Base-by-base conservation (phyloP, 2,888 invertebrate genomes). In the Volucella inanis region DNA sequence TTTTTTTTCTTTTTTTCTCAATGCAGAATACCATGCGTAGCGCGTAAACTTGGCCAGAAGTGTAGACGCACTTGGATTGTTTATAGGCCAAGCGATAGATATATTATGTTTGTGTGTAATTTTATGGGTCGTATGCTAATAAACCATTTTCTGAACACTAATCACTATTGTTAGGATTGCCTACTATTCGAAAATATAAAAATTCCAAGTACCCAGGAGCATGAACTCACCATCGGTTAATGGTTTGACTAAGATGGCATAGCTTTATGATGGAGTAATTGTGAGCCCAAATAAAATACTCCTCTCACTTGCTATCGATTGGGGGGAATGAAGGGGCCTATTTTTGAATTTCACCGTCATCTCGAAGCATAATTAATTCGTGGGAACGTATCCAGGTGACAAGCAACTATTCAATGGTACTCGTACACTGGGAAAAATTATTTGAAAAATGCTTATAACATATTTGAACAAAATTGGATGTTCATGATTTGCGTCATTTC, bases 51-150 rank as follows among this genome's bases (percentile, higher is more conserved):
- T 70, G 62, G 11, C 14, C 15, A 18, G 8, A 39, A 45, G 45
- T 64, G 47, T 64, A 12, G 11, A 6, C 22, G 18, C 61, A 12
- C 54, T 43, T n/a, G 15, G 8, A 11, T 38, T 18, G 59, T 6
- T 8, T 15, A 18, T 4, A 22, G 45, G 14, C 38, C 15, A n/a
- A 18, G 22, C 0, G 59, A 3, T n/a, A n/a, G 12, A 47, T 1
- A 39, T 12, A n/a, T 39, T 49, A 39, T 39, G 10, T 45, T 31
- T 43, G 31, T 11, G 45, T 68, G 45, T 45, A 15, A 12, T 45
- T 52, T 50, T 43, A 14, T 72, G 31, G 52, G 72, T n/a, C 54
- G 52, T 47, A 64, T 52, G 64, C 54, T 64, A 64, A 64, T 64
- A 55, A 39, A 14, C 18, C 65, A 43, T 65, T 47, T 49, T 41